A percentile compares a stretch with the other conserved stretches of the same genome.
phyloP scores from a whole-genome alignment of 1,140 invertebrate species.

The Drosophila novamexicana region DNA sequence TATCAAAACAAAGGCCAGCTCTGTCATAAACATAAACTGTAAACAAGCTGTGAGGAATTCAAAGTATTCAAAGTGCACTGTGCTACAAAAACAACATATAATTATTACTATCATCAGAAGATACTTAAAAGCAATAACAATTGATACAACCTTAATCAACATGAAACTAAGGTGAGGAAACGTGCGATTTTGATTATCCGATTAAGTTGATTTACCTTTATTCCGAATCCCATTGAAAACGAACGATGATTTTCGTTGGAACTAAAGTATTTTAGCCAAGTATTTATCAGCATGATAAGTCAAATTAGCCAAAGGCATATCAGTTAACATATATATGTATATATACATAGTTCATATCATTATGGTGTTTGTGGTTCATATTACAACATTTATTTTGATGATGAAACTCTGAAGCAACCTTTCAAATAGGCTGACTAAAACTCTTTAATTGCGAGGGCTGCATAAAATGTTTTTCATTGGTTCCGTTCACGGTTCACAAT shows the following conservation, averaged over 20 bases:
- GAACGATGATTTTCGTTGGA: constrained; percentile 3
- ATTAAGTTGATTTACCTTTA: constrained; percentile 1
- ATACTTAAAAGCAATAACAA: constrained; percentile 46
- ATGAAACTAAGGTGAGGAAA: constrained; percentile 67
- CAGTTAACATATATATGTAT: constrained; percentile 1
- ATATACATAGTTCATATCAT: constrained; percentile 14
- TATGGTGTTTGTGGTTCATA: constrained; percentile 7
- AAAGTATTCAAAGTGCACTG: constrained; percentile 56
- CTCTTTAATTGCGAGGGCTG: no score
- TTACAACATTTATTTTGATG: not conserved
- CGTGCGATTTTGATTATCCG: constrained; percentile 8
- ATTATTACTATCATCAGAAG: not conserved
- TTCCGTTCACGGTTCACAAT: no score
- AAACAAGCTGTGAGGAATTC: constrained; percentile 57
- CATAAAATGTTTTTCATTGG: no score
- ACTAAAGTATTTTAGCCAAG: constrained; percentile 4
- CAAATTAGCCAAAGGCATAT: constrained; percentile 24
- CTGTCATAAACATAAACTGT: constrained; percentile 51
- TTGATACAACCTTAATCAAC: constrained; percentile 66
- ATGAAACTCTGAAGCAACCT: not conserved
- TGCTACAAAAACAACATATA: constrained; percentile 8
- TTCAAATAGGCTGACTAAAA: not conserved
- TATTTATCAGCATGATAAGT: constrained; percentile 56
- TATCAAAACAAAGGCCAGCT: constrained; percentile 53
- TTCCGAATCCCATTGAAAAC: not conserved